A percentile compares a stretch with the other conserved stretches of the same genome.
Conservation (phyloP, 1,140 invertebrate species). For the Sitodiplosis mosellana region DNA sequence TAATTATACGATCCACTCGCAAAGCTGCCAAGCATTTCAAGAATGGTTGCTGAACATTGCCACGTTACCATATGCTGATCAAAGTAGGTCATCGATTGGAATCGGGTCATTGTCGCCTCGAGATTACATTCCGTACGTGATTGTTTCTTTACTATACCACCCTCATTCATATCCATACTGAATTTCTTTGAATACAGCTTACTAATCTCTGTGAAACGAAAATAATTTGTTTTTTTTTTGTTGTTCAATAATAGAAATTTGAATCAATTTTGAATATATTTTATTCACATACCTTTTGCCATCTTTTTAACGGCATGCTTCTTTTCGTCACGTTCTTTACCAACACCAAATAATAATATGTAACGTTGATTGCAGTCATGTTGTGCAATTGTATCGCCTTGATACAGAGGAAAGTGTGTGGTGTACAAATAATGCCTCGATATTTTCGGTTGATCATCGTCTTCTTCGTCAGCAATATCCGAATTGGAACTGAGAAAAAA, state of each 20-base stretch:
- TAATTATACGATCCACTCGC: constrained; percentile 70
- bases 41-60: constrained; percentile 66
- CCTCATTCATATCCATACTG: constrained; percentile 86
- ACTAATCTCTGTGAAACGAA: constrained; percentile 58
- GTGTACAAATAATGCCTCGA: constrained; percentile 77
- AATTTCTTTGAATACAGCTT: constrained; percentile 94
- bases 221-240: no score
- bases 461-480: not conserved
- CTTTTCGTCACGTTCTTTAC: constrained; percentile 80
- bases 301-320: constrained; percentile 84
- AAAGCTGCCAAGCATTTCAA: constrained; percentile 81
- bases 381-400: constrained; percentile 57
- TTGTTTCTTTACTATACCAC: constrained; percentile 82
- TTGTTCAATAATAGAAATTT: no score
- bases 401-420: constrained; percentile 78
- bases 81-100: constrained; percentile 82
- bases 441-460: constrained; percentile 16
- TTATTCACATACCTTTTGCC: constrained; percentile 42
- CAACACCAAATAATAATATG: constrained; percentile 88
- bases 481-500: not conserved
- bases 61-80: constrained; percentile 90
- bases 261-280: no score
- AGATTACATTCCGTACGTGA: constrained; percentile 83
- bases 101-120: constrained; percentile 68
- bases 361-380: constrained; percentile 93